phyloP scores from a whole-genome alignment of 2,797 vertebrate species.

The Hippoglossus hippoglossus region DNA sequence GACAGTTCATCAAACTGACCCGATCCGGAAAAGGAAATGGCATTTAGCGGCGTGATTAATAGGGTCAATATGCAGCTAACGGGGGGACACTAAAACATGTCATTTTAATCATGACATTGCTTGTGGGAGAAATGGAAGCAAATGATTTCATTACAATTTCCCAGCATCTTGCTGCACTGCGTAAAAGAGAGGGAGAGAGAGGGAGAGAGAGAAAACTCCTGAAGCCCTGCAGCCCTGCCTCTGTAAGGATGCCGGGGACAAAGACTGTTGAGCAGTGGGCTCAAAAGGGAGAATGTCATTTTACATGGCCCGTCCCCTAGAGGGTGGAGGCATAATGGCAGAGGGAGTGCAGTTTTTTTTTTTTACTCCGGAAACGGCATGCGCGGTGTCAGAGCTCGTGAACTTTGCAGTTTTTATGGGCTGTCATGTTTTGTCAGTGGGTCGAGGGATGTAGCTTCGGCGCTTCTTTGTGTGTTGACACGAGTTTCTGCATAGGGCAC shows the following conservation, averaged over 20 bases:
- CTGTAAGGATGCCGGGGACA: conserved; percentile 30
- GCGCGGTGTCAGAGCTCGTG: conserved; percentile 55
- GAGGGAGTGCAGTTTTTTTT: conserved; percentile 13
- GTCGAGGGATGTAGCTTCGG: conserved; percentile 28
- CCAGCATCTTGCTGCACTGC: conserved; percentile 57
- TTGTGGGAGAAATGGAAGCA: conserved; percentile 52
- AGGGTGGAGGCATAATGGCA: conserved; percentile 44
- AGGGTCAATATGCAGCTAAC: conserved; percentile 71
- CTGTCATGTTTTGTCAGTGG: conserved; percentile 61
- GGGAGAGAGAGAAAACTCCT: not conserved
- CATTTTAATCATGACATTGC: conserved; percentile 71
- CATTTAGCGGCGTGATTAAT: conserved; percentile 73
- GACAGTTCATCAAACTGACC: conserved; percentile 70
- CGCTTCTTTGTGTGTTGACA: conserved; percentile 51
- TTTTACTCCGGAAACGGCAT: conserved; percentile 54
- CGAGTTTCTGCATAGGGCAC: conserved; percentile 38
- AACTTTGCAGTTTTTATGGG: conserved; percentile 69
- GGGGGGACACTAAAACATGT: conserved; percentile 69
- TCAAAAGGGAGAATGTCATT: conserved; percentile 48
- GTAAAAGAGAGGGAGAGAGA: conserved; percentile 1
- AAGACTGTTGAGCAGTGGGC: conserved; percentile 23
- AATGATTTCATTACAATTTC: conserved; percentile 69
- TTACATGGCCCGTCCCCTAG: conserved; percentile 32
- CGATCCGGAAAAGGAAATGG: conserved; percentile 60
- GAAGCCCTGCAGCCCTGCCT: conserved; percentile 17